Evolutionary conservation across 2,113 vertebrate species (phyloP), one percentile per base, ranked within the genome.

Genomic region (Sigmodon hispidus): DNA sequence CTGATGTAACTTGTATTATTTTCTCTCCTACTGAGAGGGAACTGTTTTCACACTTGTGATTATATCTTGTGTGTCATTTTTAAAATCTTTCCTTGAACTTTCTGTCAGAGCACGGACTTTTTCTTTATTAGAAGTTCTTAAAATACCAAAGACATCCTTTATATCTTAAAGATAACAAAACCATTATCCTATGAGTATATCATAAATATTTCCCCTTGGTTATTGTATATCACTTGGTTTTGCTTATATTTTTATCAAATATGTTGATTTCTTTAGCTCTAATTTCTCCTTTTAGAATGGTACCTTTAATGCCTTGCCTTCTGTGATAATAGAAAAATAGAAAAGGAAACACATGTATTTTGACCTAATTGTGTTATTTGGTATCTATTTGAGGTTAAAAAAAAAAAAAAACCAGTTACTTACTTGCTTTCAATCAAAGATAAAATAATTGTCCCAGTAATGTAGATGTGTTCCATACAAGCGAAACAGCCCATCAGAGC

Each of bases 81-180:
- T 92, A 11, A 91, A 77, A 12, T 61, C 45, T 72, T 93, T 57
- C 24, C 55, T 22, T 95, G 40, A 94, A 76, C 95, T 96, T 88
- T 89, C 22, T 84, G 48, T 31, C 0, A 45, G 63, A 87, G 17
- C 16, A 34, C 85, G 9, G 24, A 29, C 92, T 89, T 91, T 94
- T 93, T 93, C 55, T 92, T 90, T 94, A 80, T 59, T 94, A 85
- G 36, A 65, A 26, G 13, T 45, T 81, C 59, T 96, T 95, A 90
- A 63, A 72, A 50, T 83, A 40, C 12, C 26, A 31, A 89, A 88
- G 17, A 24, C 52, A 40, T 55, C 24, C 16, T 93, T 90, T 92
- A 13, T 50, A 65, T 88, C 36, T 87, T n/a, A 92, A 87, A 94
- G 77, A 88, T 89, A 92, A 65, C 31, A 85, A 75, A 50, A 8